Conservation (phyloP, 2,888 invertebrate species). For the Cantharis rustica region DNA sequence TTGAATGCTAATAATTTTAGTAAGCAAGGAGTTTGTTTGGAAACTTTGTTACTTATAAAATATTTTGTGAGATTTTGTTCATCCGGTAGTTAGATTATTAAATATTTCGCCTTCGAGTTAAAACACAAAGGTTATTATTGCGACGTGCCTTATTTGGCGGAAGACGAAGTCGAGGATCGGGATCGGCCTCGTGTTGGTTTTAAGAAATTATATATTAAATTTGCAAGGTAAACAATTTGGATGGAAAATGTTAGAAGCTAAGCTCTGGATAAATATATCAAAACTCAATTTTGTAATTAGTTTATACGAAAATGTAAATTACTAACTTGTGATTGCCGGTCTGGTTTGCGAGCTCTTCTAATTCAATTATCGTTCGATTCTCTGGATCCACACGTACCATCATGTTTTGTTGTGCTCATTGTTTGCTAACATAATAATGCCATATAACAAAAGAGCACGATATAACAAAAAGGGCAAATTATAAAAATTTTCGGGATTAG, state of each 20-base stretch:
- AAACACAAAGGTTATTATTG: neutral
- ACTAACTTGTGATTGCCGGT: neutral
- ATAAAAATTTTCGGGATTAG: neutral
- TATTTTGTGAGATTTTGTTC: neutral
- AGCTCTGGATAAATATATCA: neutral
- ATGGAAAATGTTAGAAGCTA: neutral
- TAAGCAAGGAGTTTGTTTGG: neutral
- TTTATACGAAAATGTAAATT: neutral
- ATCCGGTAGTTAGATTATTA: neutral
- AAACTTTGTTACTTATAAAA: neutral
- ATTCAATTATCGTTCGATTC: neutral
- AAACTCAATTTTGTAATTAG: conserved; percentile 3
- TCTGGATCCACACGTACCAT: neutral
- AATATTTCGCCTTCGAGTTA: neutral
- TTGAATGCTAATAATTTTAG: conserved; percentile 16
- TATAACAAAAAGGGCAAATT: neutral
- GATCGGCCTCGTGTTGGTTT: neutral
- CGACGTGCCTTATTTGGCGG: neutral
- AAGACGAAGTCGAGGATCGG: neutral
- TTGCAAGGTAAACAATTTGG: neutral
- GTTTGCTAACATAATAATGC: neutral
- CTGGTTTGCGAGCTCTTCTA: neutral
- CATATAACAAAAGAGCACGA: neutral
- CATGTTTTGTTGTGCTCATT: neutral
- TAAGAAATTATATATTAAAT: neutral